phyloP scores from a whole-genome alignment of 2,888 invertebrate genomes.

The Pterobdella sp. region DNA sequence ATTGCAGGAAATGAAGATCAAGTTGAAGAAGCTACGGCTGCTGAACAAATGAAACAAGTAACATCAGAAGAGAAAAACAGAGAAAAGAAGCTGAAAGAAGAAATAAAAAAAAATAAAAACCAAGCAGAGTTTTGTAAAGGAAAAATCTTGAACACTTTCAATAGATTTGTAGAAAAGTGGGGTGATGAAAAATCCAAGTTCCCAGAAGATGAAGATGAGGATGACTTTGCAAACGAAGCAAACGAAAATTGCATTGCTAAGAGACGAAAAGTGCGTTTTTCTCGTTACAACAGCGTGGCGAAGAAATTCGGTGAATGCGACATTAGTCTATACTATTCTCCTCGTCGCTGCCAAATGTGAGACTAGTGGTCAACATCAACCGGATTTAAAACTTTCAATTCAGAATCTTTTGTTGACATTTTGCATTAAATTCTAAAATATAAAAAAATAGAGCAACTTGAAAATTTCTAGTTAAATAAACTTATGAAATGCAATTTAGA shows the following conservation, averaged over 20 bases:
- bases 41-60: background rate
- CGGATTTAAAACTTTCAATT: too few relatives aligned
- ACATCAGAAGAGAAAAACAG: background rate
- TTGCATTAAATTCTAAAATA: too few relatives aligned
- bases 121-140: background rate
- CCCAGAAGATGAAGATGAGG: background rate
- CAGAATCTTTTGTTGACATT: too few relatives aligned
- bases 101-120: background rate
- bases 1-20: background rate
- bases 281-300: slow-evolving; percentile 2
- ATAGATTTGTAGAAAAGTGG: slow-evolving; percentile 15
- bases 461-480: too few relatives aligned
- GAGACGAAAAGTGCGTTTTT: background rate
- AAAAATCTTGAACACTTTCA: slow-evolving; percentile 15
- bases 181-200: background rate
- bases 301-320: slow-evolving; percentile 25
- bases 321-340: slow-evolving; percentile 18
- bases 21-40: background rate
- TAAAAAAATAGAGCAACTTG: too few relatives aligned
- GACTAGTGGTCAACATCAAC: background rate
- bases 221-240: background rate
- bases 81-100: background rate
- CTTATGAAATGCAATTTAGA: too few relatives aligned
- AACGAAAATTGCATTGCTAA: background rate
- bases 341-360: slow-evolving; percentile 19